These are phyloP conservation scores for Rhinoderma darwinii DNA, from an alignment of 2,113 vertebrate species.

Conservation along the genomic window DNA sequence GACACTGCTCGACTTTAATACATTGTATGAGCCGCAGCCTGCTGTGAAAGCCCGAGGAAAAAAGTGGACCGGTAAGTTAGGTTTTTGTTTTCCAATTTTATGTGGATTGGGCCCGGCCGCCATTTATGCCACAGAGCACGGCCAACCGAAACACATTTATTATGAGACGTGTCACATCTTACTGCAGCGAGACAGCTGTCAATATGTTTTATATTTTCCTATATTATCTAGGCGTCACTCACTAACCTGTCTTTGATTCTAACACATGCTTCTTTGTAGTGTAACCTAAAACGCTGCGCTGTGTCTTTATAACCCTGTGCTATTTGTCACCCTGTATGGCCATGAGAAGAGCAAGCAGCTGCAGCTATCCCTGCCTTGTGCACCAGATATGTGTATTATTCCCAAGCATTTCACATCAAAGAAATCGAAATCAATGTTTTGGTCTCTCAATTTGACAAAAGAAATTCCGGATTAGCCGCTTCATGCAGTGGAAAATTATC, in stretches of 20 bases:
- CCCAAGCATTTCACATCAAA: slow-evolving; percentile 47
- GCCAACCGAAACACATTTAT: too few species aligned
- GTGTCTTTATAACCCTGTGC: slow-evolving; percentile 30
- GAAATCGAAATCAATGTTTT: neutral
- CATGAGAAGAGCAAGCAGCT: slow-evolving; percentile 56
- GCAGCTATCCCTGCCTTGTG: slow-evolving; percentile 31
- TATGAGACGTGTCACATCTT: too few species aligned
- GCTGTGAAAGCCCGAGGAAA: too few species aligned
- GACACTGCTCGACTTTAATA: too few species aligned
- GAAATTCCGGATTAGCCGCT: slow-evolving; percentile 8
- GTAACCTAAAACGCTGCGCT: neutral
- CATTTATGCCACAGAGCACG: too few species aligned
- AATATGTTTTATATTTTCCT: neutral
- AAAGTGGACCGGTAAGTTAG: too few species aligned
- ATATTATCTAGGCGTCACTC: neutral
- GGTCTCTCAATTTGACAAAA: neutral
- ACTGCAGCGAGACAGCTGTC: neutral
- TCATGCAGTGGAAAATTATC: neutral
- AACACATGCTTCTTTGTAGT: neutral
- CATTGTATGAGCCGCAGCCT: too few species aligned
- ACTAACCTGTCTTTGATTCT: accelerated
- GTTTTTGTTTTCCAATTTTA: too few species aligned
- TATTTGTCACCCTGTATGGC: slow-evolving; percentile 13
- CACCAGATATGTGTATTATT: neutral
- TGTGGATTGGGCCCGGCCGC: too few species aligned